A percentile compares a stretch with the other conserved stretches of the same genome.
These are phyloP conservation scores for Isichthys henryi DNA, from an alignment of 2,113 vertebrate species.

Conservation along the genomic window DNA sequence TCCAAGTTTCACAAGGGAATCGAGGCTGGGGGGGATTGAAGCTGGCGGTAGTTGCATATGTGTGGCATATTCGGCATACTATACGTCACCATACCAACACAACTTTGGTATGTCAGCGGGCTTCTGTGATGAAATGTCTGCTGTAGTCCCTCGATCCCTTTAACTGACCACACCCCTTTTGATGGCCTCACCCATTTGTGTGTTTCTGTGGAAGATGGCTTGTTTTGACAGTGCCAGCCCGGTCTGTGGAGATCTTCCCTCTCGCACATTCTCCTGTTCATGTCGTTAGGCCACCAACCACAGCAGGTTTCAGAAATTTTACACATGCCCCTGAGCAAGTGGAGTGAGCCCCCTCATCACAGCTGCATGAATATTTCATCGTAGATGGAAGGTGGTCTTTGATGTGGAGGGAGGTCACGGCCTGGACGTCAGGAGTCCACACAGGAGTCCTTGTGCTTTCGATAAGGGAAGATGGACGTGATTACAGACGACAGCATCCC, in stretches of 20 bases:
- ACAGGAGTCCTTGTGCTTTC: background rate
- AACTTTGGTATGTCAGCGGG: background rate
- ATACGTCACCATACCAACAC: background rate
- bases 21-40: background rate
- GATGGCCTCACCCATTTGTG: background rate
- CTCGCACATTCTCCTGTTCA: constrained; percentile 3
- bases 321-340: background rate
- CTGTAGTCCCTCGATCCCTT: background rate
- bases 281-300: constrained; percentile 17
- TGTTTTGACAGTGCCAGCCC: constrained; percentile 24
- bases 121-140: background rate
- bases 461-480: background rate
- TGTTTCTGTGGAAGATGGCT: constrained; percentile 15
- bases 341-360: background rate
- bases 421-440: background rate
- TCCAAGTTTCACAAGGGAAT: background rate
- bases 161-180: background rate
- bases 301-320: background rate
- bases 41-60: background rate
- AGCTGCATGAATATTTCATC: constrained; percentile 15
- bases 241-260: background rate
- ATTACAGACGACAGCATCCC: background rate
- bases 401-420: background rate
- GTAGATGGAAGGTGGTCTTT: background rate
- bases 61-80: background rate